These are phyloP conservation scores for Tympanoctomys barrerae DNA, from an alignment of 2,797 vertebrate genomes.

Conservation along the genomic window DNA sequence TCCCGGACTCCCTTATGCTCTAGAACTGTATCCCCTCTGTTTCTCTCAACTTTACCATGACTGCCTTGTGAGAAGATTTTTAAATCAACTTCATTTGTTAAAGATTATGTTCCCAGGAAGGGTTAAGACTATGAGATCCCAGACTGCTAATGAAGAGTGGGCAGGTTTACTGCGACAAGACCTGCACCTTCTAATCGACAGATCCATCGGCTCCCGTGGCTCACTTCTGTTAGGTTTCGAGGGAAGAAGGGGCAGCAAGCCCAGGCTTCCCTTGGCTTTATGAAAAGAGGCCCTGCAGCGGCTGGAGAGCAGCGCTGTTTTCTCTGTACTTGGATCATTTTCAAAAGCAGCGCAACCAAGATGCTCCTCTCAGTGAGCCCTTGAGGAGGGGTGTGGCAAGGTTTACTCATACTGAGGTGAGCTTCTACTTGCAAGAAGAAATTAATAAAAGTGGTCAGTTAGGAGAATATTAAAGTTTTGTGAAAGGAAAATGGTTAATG, in stretches of 20 bases:
- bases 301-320: neutral
- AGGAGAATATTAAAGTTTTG: neutral
- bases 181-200: neutral
- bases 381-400: neutral
- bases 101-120: neutral
- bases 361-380: neutral
- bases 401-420: slow-evolving; percentile 22
- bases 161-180: neutral
- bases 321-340: neutral
- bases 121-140: neutral
- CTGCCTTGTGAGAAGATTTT: neutral
- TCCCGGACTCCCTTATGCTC: neutral
- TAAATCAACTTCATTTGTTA: slow-evolving; percentile 6
- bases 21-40: neutral
- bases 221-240: neutral
- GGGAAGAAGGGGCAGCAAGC: neutral
- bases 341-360: neutral
- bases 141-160: neutral
- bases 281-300: neutral
- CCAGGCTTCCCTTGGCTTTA: neutral
- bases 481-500: neutral
- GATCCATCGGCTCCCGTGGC: neutral
- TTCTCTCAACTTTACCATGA: slow-evolving; percentile 41
- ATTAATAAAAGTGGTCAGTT: slow-evolving; percentile 19
- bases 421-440: slow-evolving; percentile 59